phyloP scores from a whole-genome alignment of 2,113 vertebrate species.

The Spea bombifrons region DNA sequence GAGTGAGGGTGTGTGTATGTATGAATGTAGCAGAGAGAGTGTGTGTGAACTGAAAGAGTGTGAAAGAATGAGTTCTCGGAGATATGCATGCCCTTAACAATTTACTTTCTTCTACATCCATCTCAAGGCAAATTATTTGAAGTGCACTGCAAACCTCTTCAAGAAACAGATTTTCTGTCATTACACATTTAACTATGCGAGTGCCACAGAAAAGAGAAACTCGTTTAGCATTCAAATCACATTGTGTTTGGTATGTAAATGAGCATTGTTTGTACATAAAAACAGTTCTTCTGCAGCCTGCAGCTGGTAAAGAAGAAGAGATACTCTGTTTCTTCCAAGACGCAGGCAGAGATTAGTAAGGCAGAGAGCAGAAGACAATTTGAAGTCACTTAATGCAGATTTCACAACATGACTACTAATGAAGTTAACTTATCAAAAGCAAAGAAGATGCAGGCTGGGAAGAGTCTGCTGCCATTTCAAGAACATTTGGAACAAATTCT shows the following conservation, averaged over 20 bases:
- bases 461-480: conserved; percentile 27
- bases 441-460: conserved; percentile 16
- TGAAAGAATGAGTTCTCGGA: background rate
- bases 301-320: conserved; percentile 7
- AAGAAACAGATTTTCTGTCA: background rate
- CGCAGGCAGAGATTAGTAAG: conserved; percentile 22
- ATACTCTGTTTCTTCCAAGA: conserved; percentile 4
- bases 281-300: conserved; percentile 20
- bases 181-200: background rate
- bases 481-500: background rate
- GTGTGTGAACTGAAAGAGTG: background rate
- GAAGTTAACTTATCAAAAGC: conserved; percentile 29
- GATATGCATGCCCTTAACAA: background rate
- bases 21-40: too few relatives aligned
- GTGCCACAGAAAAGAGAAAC: background rate
- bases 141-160: background rate
- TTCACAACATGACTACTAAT: conserved; percentile 38
- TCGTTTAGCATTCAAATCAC: background rate
- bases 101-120: background rate
- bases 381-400: conserved; percentile 33
- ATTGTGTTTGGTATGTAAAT: background rate
- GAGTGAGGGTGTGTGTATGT: too few relatives aligned
- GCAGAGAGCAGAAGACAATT: conserved; percentile 27
- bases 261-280: background rate
- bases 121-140: background rate